Conservation (phyloP, 2,113 vertebrate genomes). For the Bubo bubo region DNA sequence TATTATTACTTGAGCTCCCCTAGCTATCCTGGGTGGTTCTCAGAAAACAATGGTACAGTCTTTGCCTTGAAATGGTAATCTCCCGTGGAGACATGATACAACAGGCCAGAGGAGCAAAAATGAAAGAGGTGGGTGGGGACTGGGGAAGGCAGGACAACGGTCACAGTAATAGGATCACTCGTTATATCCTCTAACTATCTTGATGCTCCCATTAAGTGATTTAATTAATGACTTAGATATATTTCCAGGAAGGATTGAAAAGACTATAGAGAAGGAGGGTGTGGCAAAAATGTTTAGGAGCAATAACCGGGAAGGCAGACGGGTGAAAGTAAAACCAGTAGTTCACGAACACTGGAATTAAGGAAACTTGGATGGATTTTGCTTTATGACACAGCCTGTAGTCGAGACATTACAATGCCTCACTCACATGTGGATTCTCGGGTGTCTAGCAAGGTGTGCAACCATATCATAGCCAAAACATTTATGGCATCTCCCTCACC, state of each 20-base stretch:
- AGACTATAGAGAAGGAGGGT: neutral
- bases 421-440: neutral
- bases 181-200: neutral
- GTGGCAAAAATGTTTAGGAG: neutral
- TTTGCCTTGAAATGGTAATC: constrained; percentile 45
- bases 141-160: neutral
- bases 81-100: constrained; percentile 2
- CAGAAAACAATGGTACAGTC: constrained; percentile 15
- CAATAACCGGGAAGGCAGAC: neutral
- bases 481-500: neutral
- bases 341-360: neutral
- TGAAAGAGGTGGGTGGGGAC: constrained; percentile 17
- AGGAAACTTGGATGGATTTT: neutral
- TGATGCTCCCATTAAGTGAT: neutral
- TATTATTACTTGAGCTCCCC: constrained; percentile 7
- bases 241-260: constrained; percentile 26
- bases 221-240: constrained; percentile 17
- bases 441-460: neutral
- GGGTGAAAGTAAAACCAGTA: neutral
- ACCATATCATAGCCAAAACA: neutral
- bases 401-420: neutral
- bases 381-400: neutral
- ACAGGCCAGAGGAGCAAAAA: neutral
- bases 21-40: constrained; percentile 22
- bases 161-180: neutral